phyloP scores from a whole-genome alignment of 1,140 invertebrate genomes.

The Caligus rogercresseyi region DNA sequence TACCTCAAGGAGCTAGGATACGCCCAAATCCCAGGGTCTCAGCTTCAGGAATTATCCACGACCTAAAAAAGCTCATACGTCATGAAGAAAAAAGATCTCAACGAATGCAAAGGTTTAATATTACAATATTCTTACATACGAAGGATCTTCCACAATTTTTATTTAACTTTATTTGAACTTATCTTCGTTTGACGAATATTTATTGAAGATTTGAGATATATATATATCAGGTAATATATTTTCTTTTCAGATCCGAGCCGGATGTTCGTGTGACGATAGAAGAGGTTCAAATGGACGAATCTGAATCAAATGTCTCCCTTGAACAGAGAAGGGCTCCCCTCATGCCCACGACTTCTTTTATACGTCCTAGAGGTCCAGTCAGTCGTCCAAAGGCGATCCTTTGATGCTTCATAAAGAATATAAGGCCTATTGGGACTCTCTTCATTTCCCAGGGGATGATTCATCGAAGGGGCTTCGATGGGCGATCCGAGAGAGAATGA shows the following conservation, averaged over 20 bases:
- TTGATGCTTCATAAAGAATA: not conserved
- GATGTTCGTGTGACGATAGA: not conserved
- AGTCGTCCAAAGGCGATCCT: not conserved
- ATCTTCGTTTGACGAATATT: no score
- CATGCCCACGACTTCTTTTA: not conserved
- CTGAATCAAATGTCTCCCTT: no score
- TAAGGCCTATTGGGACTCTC: not conserved
- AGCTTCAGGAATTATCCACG: constrained; percentile 5
- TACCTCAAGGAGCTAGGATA: not conserved
- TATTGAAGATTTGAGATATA: no score
- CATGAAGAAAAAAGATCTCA: not conserved
- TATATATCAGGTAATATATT: no score
- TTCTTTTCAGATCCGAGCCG: no score
- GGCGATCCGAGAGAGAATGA: not conserved
- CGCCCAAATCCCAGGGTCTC: not conserved
- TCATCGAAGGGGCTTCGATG: not conserved
- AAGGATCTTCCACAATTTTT: no score
- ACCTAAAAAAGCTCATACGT: constrained; percentile 8
- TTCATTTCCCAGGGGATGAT: not conserved
- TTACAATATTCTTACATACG: no score
- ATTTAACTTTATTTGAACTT: no score
- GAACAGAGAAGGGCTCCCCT: not conserved
- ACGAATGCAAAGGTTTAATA: no score
- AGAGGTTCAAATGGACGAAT: no score
- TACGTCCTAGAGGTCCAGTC: not conserved